Base-by-base conservation (phyloP, 2,888 invertebrate genomes). In the Agonopterix heracliana region DNA sequence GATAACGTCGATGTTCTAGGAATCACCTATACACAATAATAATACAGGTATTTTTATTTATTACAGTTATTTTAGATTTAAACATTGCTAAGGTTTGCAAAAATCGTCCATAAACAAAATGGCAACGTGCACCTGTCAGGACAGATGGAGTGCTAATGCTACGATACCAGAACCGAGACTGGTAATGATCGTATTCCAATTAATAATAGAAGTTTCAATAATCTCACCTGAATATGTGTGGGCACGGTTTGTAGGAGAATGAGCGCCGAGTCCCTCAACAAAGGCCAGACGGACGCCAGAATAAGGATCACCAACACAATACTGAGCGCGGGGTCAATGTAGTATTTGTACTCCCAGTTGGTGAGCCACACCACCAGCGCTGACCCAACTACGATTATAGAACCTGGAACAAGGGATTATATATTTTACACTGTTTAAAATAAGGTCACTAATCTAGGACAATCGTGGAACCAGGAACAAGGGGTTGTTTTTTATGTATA, bases 191-290 rank as follows among this genome's bases (percentile, higher is more conserved):
- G 5, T 26, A 26, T 26, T 1, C 26, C 26, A 26, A 26, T 26
- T 26, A 26, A 3, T 26, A 26, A 26, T 7, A 5, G 5, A 26
- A 2, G 26, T 7, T 26, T 26, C 26, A 5, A 26, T 26, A 26
- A 26, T 26, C 71, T 70, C 52, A 91, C 92, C 88, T 97, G 95
- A 71, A 99, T 97, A 81, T 98, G 98, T 11, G 97, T 97, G 46
- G 99, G 99, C 52, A 98, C 98, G n/a, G 98, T 98, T 88, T 99
- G 99, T 45, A 99, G 90, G 53, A 99, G 88, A 70, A 99, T 98
- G 56, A 98, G 90, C 3, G 98, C 98, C 0, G 98, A 98, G 80
- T 98, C 98, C 64, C 96, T 92, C 46, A 99, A 87, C 57, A 98
- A 84, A 5, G 97, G 97, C 97, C 97, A 97, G 11, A 97, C 96